Base-by-base conservation (phyloP, 2,888 invertebrate species). In the Cancer borealis region DNA sequence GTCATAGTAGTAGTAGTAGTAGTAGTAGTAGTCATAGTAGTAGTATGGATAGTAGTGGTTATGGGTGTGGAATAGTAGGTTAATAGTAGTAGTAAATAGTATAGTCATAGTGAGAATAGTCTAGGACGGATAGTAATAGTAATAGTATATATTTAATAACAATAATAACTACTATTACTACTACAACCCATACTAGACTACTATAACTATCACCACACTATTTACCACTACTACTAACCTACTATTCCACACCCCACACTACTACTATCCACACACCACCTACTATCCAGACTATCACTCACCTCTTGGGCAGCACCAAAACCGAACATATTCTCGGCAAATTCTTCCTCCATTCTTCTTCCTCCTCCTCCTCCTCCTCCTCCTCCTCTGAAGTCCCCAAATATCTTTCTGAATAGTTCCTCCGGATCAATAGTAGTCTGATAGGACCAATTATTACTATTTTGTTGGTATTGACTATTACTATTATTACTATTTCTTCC, bases 391-490 rank as follows among this genome's bases (percentile, higher is more conserved):
- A 96, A 96, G 96, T 97, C 96, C 17, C 97, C 97, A 96, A 99
- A 99, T 96, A 99, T 99, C 97, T 98, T 99, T 93, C 99, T 97
- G 97, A 99, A 99, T 79, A 99, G 96, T 96, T 99, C 99, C 96
- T 99, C 99, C 0, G 99, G 99, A 96, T 99, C 99, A 96, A 99
- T 98, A 12, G 98, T 98, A 0, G 98, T 98, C 96, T 98, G 98
- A 96, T 98, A 99, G 96, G 98, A 98, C 98, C 98, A 99, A 2
- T 49, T 12, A 3, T 49, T 49, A 49, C 49, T 8, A 49, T 49
- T 49, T 0, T 49, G 49, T 3, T 8, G 14, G 49, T 49, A 49
- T 49, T 49, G 39, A 49, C 12, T 49, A 49, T 49, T 49, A 49
- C 12, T 49, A 49, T 49, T 49, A 49, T 49, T 49, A 49, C 49